These are phyloP conservation scores for Incurvaria masculella DNA, from an alignment of 2,888 invertebrate species.

Conservation along the genomic window DNA sequence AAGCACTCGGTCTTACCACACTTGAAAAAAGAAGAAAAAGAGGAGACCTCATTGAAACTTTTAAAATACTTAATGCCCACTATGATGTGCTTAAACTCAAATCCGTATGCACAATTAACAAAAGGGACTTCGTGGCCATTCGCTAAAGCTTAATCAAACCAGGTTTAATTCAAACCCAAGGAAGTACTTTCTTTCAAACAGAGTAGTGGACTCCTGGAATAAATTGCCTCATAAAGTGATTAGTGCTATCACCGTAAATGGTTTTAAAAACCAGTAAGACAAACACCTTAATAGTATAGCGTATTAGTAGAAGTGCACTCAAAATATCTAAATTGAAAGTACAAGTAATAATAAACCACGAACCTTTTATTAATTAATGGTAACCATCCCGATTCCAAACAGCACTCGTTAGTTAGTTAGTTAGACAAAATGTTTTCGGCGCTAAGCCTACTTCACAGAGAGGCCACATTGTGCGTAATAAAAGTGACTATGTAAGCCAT, in stretches of 20 bases:
- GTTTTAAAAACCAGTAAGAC: not conserved
- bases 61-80: not conserved
- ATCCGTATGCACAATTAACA: not conserved
- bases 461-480: too few species aligned
- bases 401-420: too few species aligned
- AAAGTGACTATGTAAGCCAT: too few species aligned
- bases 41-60: not conserved
- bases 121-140: not conserved
- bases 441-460: too few species aligned
- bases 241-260: not conserved
- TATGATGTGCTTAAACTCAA: too few species aligned
- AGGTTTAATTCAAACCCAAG: not conserved
- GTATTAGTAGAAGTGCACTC: too few species aligned
- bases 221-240: not conserved
- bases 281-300: not conserved
- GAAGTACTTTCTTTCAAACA: not conserved
- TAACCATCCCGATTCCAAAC: too few species aligned
- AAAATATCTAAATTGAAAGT: too few species aligned
- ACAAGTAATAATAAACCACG: too few species aligned
- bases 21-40: not conserved
- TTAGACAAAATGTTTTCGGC: too few species aligned
- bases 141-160: not conserved
- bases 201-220: slow-evolving; percentile 4
- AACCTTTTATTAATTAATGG: too few species aligned
- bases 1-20: not conserved